Conservation (phyloP, 2,113 vertebrate genomes). For the Semnornis frantzii region DNA sequence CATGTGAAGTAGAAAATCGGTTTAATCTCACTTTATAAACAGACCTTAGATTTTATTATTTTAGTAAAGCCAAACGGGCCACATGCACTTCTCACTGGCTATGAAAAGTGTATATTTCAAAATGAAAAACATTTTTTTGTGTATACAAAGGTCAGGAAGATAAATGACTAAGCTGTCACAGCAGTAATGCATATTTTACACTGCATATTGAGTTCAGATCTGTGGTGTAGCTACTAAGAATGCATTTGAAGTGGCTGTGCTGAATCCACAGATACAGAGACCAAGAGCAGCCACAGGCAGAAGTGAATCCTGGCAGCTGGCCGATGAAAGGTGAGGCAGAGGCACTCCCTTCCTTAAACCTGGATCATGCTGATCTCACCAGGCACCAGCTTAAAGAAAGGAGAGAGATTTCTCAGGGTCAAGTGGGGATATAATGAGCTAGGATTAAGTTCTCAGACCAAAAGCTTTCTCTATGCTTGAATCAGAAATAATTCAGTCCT, state of each 20-base stretch:
- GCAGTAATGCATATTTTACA: background rate
- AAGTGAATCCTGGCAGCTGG: accelerated
- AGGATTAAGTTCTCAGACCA: background rate
- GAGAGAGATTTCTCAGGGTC: background rate
- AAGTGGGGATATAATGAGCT: background rate
- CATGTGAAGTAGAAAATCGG: background rate
- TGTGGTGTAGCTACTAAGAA: background rate
- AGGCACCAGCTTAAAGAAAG: background rate
- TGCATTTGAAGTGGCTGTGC: background rate
- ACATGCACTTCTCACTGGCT: background rate
- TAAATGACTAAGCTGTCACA: background rate
- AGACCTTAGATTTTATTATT: background rate
- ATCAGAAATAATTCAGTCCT: background rate
- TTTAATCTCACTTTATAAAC: background rate
- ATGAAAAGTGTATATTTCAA: background rate
- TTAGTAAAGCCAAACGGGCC: background rate
- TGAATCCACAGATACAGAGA: too few relatives aligned
- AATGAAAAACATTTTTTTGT: background rate
- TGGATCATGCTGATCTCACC: accelerated
- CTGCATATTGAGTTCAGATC: accelerated
- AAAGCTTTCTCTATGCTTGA: background rate
- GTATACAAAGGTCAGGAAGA: background rate
- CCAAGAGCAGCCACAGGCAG: background rate
- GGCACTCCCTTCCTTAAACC: background rate
- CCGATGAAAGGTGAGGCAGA: background rate